Base-by-base conservation (phyloP, 2,888 invertebrate genomes). In the Pammene aurita region DNA sequence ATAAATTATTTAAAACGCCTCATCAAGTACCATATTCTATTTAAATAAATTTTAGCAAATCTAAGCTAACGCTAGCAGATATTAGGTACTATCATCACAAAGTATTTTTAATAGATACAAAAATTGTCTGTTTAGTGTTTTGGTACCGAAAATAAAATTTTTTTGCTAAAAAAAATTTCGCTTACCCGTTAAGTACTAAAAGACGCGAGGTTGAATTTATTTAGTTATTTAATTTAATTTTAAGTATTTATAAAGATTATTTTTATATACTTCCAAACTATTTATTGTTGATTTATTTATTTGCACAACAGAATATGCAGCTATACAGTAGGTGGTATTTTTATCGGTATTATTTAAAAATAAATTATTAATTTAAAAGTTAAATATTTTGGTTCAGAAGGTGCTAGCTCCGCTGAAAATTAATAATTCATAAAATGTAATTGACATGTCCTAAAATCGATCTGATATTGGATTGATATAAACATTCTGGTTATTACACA, bases 231-330 rank as follows among this genome's bases (percentile, higher is more conserved):
- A 86, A 80, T 85, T 87, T 88, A 87, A 78, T 77, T 71, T 76
- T 91, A 91, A 88, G 89, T 91, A 90, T 90, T 90, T 89, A 90
- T 87, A 88, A 85, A 86, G 86, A 86, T 84, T 89, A 86, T 88
- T 89, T 88, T 87, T 88, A 85, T 87, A 84, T 87, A 81, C 86
- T 87, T 87, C 85, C 84, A 83, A 86, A 78, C 84, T 90, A 89
- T 89, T 90, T 90, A 87, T 84, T 86, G 84, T 82, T 80, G 76
- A 75, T 80, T 82, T 83, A 83, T 84, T 82, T 87, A 86, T 86
- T 84, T 77, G 63, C 57, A 52, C 57, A 26, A 54, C n/a, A 54
- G 34, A 63, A 64, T 63, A 67, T 55, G 64, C 64, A 67, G 60
- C 54, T 67, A 35, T 42, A 42, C 42, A 41, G 41, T 52, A 16